Percentiles rank a stretch among this genome's conserved stretches.
phyloP scores from a whole-genome alignment of 2,888 invertebrate genomes.

The Lasioglossum malachurum region DNA sequence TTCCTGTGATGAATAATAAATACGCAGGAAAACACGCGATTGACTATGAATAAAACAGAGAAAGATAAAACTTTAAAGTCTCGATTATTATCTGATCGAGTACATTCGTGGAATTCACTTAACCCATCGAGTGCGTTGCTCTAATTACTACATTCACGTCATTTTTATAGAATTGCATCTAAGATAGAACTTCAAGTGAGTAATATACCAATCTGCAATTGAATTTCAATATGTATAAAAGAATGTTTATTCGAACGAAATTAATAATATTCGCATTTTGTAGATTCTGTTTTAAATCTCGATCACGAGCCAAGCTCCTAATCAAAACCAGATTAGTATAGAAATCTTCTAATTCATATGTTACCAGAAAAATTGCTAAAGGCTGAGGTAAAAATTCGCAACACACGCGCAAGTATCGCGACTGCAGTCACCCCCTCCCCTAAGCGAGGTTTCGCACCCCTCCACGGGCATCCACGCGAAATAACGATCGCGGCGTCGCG shows the following conservation, averaged over 20 bases:
- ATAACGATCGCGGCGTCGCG: slow-evolving; percentile 10
- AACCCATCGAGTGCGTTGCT: not conserved
- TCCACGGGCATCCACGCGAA: slow-evolving; percentile 13
- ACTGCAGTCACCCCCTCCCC: not conserved
- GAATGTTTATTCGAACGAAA: too few species aligned
- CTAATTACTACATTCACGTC: too few species aligned
- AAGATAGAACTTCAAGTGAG: too few species aligned
- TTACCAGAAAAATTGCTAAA: not conserved
- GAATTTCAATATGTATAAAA: too few species aligned
- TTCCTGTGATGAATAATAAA: not conserved
- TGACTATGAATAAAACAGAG: not conserved
- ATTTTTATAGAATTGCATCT: too few species aligned
- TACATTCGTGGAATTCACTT: not conserved
- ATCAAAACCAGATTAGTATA: too few species aligned
- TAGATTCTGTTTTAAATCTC: not conserved
- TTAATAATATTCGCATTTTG: too few species aligned
- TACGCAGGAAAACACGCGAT: not conserved
- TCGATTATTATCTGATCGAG: not conserved
- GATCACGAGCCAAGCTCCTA: not conserved
- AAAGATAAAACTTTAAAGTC: not conserved
- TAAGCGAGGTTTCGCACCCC: slow-evolving; percentile 11
- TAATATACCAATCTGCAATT: too few species aligned
- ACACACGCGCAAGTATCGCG: slow-evolving; percentile 3
- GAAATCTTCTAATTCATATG: not conserved
- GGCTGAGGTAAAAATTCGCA: not conserved